A percentile compares a stretch with the other conserved stretches of the same genome.
Conservation (phyloP, 2,797 vertebrate genomes). For the Oreortyx pictus region DNA sequence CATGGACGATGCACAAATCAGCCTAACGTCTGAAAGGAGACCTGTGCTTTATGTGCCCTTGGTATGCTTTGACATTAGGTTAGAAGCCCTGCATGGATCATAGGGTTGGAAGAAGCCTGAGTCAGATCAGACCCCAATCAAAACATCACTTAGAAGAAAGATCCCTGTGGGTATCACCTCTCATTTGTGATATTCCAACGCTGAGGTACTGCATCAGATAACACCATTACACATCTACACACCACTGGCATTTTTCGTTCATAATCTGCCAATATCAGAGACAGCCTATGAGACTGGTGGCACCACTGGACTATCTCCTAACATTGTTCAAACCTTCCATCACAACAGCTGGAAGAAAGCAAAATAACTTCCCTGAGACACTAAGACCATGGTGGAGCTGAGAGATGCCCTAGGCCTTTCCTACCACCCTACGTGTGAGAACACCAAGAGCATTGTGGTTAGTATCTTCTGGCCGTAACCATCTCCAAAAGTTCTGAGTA, state of each 20-base stretch:
- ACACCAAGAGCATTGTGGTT: not conserved
- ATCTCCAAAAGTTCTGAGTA: not conserved
- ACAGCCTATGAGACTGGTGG: not conserved
- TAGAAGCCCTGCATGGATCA: accelerated
- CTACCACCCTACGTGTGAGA: not conserved
- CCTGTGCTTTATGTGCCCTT: not conserved
- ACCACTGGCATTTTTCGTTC: not conserved
- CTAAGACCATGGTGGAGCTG: not conserved
- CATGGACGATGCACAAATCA: not conserved
- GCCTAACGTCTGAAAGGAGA: not conserved
- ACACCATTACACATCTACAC: not conserved
- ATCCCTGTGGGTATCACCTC: too few relatives aligned
- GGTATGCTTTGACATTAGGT: not conserved
- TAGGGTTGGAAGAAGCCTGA: not conserved
- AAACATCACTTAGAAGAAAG: not conserved
- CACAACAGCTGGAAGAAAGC: not conserved
- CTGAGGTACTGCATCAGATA: not conserved
- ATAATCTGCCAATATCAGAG: not conserved
- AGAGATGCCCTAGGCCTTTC: not conserved
- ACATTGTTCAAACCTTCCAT: not conserved
- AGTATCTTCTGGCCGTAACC: not conserved
- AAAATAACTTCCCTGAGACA: not conserved
- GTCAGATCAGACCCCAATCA: not conserved
- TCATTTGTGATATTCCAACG: accelerated
- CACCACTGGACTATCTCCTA: not conserved